A percentile compares a stretch with the other conserved stretches of the same genome.
Evolutionary conservation across 2,888 invertebrate species (phyloP).

Genomic region (Syrphus vitripennis): DNA sequence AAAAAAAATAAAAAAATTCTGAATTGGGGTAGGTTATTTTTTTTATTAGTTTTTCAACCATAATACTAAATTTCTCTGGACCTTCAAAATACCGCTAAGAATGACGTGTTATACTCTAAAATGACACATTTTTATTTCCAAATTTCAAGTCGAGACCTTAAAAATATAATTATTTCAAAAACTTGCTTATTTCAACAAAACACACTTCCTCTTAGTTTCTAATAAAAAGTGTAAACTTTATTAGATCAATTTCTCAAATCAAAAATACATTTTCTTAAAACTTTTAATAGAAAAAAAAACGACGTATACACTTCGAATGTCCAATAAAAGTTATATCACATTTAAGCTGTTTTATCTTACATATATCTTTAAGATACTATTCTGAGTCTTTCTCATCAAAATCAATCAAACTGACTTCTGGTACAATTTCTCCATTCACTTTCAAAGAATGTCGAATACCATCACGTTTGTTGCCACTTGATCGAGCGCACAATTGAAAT

Average conservation of each 20-base stretch:
- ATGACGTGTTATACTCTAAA: too few species aligned
- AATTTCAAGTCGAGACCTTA: too few species aligned
- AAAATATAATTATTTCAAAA: too few species aligned
- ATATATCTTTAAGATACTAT: not conserved
- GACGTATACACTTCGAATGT: not conserved
- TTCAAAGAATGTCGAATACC: conserved; percentile 84
- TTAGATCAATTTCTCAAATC: not conserved
- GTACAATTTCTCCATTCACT: conserved; percentile 81
- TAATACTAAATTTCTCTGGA: too few species aligned
- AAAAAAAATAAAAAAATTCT: too few species aligned
- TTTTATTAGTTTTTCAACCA: too few species aligned
- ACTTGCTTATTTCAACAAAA: too few species aligned
- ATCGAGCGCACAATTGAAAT: conserved; percentile 79
- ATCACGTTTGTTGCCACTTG: conserved; percentile 80
- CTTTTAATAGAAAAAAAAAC: not conserved
- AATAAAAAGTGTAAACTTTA: not conserved
- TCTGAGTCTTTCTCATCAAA: conserved; percentile 61
- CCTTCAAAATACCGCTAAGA: too few species aligned
- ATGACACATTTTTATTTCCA: too few species aligned
- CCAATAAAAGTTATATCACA: conserved; percentile 4
- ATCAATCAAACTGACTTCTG: conserved; percentile 73
- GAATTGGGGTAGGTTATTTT: too few species aligned
- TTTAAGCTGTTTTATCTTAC: not conserved
- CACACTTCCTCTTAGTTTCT: not conserved
- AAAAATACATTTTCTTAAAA: not conserved